These are phyloP conservation scores for Smittia aterrima DNA, from an alignment of 2,888 invertebrate species.

Conservation along the genomic window DNA sequence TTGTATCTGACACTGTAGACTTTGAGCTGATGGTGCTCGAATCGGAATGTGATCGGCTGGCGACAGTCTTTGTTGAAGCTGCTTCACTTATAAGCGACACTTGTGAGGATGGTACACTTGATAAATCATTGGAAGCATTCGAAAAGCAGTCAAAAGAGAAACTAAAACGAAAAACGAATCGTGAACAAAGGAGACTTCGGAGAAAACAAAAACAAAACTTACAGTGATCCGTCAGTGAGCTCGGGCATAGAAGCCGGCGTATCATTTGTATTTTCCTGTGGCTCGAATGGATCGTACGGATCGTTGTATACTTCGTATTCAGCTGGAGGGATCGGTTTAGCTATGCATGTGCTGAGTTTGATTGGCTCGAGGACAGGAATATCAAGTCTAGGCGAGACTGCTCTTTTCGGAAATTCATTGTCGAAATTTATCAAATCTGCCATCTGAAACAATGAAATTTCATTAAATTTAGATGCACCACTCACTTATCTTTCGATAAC, in stretches of 20 bases:
- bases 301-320: background rate
- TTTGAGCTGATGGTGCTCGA: background rate
- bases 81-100: too few relatives aligned
- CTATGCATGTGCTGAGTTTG: background rate
- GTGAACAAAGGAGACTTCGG: background rate
- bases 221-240: background rate
- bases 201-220: background rate
- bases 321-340: background rate
- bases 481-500: background rate
- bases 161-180: too few relatives aligned
- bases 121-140: background rate
- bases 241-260: too few relatives aligned
- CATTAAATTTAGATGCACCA: background rate
- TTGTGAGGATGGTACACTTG: background rate
- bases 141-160: background rate
- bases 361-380: background rate
- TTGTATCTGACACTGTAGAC: background rate
- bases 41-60: slow-evolving; percentile 9
- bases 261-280: background rate
- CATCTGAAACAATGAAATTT: background rate
- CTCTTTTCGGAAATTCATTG: background rate
- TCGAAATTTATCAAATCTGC: slow-evolving; percentile 33
- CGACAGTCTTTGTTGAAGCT: background rate
- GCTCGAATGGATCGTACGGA: slow-evolving; percentile 27
- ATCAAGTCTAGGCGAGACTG: background rate